phyloP scores from a whole-genome alignment of 1,140 invertebrate genomes.

The Oryzaephilus surinamensis region DNA sequence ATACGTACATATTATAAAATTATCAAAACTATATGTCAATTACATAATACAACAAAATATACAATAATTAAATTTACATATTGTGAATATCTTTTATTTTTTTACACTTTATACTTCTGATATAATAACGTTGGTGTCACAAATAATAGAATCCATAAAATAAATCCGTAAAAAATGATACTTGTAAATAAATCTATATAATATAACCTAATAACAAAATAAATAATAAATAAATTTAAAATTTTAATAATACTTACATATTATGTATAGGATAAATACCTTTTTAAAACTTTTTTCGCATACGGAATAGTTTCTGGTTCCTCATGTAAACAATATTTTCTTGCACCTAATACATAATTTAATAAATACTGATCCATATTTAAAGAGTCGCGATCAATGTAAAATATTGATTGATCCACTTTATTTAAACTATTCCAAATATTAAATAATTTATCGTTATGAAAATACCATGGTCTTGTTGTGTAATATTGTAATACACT shows the following conservation, averaged over 20 bases:
- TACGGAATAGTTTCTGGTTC: constrained; percentile 62
- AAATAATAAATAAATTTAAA: constrained; percentile 30
- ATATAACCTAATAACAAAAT: too few species aligned
- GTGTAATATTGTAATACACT: constrained; percentile 76
- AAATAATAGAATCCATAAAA: constrained; percentile 20
- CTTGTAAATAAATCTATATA: constrained; percentile 40
- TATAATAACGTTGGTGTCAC: too few species aligned
- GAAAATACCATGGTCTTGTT: constrained; percentile 71
- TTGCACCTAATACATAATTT: constrained; percentile 59
- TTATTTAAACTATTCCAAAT: constrained; percentile 48
- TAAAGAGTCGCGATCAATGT: constrained; percentile 45
- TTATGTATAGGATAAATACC: too few species aligned
- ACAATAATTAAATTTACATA: too few species aligned
- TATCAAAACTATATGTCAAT: too few species aligned
- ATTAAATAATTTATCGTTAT: constrained; percentile 56
- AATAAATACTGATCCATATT: constrained; percentile 60
- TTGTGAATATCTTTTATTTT: too few species aligned
- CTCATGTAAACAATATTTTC: constrained; percentile 66
- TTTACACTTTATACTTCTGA: too few species aligned
- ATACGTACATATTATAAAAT: too few species aligned
- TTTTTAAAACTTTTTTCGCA: constrained; percentile 46
- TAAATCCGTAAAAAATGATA: constrained; percentile 13
- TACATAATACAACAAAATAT: too few species aligned
- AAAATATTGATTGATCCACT: constrained; percentile 48
- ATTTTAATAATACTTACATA: constrained; percentile 1